Conservation (phyloP, 92 coral and sea anemone species). For the Palythoa grandis region DNA sequence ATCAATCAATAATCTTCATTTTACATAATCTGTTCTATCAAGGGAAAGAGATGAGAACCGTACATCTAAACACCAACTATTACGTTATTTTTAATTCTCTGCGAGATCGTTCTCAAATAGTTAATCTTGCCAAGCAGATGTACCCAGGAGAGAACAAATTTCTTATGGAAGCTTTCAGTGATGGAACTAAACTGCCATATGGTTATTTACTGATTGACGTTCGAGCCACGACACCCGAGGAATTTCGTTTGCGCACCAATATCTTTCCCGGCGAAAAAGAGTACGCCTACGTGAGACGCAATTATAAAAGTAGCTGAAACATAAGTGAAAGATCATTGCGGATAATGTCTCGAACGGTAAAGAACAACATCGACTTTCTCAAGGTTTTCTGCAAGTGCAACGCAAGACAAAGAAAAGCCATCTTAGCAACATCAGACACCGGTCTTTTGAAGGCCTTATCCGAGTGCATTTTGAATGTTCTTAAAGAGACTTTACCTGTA, state of each 20-base stretch:
- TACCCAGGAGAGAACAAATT: conserved; percentile 36
- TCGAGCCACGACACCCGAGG: conserved; percentile 57
- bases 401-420: conserved; percentile 11
- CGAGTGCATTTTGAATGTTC: conserved; percentile 18
- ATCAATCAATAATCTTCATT: conserved; percentile 7
- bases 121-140: conserved; percentile 51
- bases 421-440: neutral
- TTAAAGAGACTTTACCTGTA: neutral
- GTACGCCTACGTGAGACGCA: conserved; percentile 3
- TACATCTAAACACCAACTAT: conserved; percentile 14
- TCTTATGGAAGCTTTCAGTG: conserved; percentile 50
- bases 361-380: conserved; percentile 11
- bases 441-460: neutral
- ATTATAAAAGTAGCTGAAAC: neutral
- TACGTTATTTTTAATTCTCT: conserved; percentile 41
- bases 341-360: conserved; percentile 9
- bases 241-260: conserved; percentile 12
- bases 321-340: neutral
- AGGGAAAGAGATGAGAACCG: conserved; percentile 4
- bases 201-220: conserved; percentile 57
- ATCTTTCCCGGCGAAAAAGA: neutral
- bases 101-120: conserved; percentile 64
- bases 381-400: conserved; percentile 10
- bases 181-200: conserved; percentile 51
- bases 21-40: neutral